Percentiles rank a stretch among this genome's conserved stretches.
These are phyloP conservation scores for Malurus alboscapulatus DNA, from an alignment of 2,113 vertebrate genomes.

Conservation along the genomic window DNA sequence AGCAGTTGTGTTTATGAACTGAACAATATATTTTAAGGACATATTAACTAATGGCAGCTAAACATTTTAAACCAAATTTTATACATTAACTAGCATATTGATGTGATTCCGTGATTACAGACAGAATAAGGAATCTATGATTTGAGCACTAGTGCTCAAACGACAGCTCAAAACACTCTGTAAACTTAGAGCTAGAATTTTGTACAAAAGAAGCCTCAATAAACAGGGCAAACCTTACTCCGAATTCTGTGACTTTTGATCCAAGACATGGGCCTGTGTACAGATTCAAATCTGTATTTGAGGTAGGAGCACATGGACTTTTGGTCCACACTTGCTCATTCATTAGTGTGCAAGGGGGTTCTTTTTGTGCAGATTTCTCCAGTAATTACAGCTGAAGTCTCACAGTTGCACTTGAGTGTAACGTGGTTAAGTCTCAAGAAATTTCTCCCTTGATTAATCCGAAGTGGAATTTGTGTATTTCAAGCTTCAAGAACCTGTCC, in stretches of 20 bases:
- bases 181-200: neutral
- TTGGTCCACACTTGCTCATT: too few species aligned
- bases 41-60: neutral
- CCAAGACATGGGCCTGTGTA: neutral
- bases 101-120: neutral
- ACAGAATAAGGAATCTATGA: neutral
- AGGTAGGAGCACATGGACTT: neutral
- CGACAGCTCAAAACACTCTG: neutral
- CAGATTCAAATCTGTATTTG: neutral
- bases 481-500: neutral
- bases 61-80: neutral
- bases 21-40: neutral
- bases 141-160: neutral
- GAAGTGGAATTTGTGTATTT: neutral
- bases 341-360: neutral
- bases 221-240: neutral
- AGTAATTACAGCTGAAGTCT: neutral
- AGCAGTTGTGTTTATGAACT: neutral
- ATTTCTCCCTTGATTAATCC: neutral
- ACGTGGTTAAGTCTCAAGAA: neutral
- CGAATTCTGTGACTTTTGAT: neutral
- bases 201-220: neutral
- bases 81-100: neutral
- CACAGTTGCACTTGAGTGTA: too few species aligned
- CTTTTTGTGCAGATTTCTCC: neutral